Base-by-base conservation (phyloP, 2,113 vertebrate species). In the Oreochromis spilurus region DNA sequence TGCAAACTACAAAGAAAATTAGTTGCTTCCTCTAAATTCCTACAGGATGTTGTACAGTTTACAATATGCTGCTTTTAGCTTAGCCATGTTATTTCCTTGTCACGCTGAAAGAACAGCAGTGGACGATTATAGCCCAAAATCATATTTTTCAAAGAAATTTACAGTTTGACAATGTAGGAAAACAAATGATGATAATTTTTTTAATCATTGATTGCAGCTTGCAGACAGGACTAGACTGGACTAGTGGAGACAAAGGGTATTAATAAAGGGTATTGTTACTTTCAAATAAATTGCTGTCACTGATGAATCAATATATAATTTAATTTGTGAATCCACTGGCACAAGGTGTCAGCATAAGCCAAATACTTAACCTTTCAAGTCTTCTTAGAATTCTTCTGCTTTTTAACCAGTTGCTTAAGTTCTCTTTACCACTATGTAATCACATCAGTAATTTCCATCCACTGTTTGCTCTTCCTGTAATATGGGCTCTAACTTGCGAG, bases 151-250 rank as follows among this genome's bases (percentile, higher is more conserved):
- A 21, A 67, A n/a, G 34, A 40, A 67, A 67, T 40, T 67, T 67
- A 13, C 10, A 9, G 4, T 67, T 2, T 40, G 62, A 67, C 8
- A 11, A 67, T 67, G 11, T 67, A 21, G 34, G 5, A 13, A 21
- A 21, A 21, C 36, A 67, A 67, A 40, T 40, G 5, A 19, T n/a
- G 11, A 67, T 14, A 12, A 65, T 19, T 13, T 11, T 67, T 13
- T 67, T 13, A 67, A n/a, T 26, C 62, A 14, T 40, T 43, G 3
- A 8, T 40, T 67, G 34, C 19, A 67, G 62, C 62, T 67, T 38
- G 11, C 62, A 70, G n/a, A 21, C 62, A 0, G 36, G 19, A 21
- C 19, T 58, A 58, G 1, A 2, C 0, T 67, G 12, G 36, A 1
- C 36, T 67, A 67, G 19, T 67, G 62, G 36, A 67, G 12, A 40